Conservation (phyloP, 2,888 invertebrate genomes). For the Cephus pulcher region DNA sequence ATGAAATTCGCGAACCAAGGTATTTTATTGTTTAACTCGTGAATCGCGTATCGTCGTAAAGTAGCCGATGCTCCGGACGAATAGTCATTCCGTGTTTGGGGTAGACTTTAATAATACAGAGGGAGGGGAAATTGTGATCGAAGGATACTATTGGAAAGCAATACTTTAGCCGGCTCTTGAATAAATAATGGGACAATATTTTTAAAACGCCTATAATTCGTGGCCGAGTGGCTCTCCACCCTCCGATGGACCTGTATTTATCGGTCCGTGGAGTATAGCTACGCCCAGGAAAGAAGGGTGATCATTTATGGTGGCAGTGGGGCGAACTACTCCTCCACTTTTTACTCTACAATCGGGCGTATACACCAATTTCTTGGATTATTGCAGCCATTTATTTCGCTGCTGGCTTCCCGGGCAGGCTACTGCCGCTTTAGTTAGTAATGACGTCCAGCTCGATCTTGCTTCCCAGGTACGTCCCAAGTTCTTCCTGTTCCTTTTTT, state of each 20-base stretch:
- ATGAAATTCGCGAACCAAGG: not conserved
- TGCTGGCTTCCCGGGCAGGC: constrained; percentile 18
- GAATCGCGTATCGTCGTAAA: no score
- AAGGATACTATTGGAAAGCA: constrained; percentile 64
- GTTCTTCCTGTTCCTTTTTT: not conserved
- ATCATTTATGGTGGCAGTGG: constrained; percentile 56
- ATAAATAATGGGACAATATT: constrained; percentile 67
- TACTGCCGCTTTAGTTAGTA: constrained; percentile 55
- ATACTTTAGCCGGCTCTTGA: constrained; percentile 62
- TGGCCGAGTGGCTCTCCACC: constrained; percentile 47
- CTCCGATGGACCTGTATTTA: constrained; percentile 61
- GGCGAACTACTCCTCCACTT: constrained; percentile 30
- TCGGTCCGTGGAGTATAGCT: constrained; percentile 65
- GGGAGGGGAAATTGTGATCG: constrained; percentile 62
- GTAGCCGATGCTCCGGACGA: no score
- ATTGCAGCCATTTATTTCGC: constrained; percentile 60
- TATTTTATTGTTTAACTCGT: no score
- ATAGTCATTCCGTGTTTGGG: not conserved
- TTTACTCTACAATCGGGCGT: constrained; percentile 60
- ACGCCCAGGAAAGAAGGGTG: constrained; percentile 55
- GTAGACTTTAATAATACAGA: constrained; percentile 58
- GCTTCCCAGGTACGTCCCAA: not conserved
- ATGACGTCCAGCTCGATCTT: constrained; percentile 45
- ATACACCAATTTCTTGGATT: constrained; percentile 46
- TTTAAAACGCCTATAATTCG: constrained; percentile 67